Conservation (phyloP, 2,888 invertebrate genomes). For the Troides aeacus region DNA sequence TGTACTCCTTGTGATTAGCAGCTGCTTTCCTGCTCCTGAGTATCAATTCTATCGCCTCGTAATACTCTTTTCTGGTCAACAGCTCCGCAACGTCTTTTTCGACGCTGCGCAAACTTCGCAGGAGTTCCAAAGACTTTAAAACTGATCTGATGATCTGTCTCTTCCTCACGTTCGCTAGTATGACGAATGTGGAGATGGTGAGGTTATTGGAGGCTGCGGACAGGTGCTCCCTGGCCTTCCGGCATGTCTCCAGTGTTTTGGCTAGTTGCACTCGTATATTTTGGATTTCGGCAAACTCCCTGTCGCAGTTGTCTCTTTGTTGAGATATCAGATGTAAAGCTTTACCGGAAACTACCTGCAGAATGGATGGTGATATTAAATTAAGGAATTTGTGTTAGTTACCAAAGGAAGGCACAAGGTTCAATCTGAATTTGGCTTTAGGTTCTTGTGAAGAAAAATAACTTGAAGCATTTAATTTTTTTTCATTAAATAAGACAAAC, state of each 20-base stretch:
- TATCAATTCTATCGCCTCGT: conserved; percentile 93
- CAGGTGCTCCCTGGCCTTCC: conserved; percentile 85
- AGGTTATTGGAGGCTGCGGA: conserved; percentile 89
- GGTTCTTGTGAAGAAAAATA: no score
- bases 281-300: conserved; percentile 89
- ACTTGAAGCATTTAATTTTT: no score
- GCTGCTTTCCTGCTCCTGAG: conserved; percentile 93
- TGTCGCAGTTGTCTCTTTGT: conserved; percentile 92
- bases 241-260: conserved; percentile 85
- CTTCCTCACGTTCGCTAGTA: conserved; percentile 94
- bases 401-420: no score
- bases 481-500: no score
- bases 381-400: no score
- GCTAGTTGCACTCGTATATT: conserved; percentile 85
- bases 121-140: conserved; percentile 84
- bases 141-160: conserved; percentile 90
- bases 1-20: conserved; percentile 90
- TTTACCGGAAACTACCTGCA: conserved; percentile 93
- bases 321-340: conserved; percentile 95
- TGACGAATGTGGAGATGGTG: conserved; percentile 91
- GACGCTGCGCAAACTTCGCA: conserved; percentile 84
- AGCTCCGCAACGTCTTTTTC: conserved; percentile 91
- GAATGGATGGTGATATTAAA: background rate
- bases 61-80: conserved; percentile 91
- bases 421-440: no score